Evolutionary conservation across 2,888 invertebrate genomes (phyloP).

Genomic region (Hypomecis atomaria): DNA sequence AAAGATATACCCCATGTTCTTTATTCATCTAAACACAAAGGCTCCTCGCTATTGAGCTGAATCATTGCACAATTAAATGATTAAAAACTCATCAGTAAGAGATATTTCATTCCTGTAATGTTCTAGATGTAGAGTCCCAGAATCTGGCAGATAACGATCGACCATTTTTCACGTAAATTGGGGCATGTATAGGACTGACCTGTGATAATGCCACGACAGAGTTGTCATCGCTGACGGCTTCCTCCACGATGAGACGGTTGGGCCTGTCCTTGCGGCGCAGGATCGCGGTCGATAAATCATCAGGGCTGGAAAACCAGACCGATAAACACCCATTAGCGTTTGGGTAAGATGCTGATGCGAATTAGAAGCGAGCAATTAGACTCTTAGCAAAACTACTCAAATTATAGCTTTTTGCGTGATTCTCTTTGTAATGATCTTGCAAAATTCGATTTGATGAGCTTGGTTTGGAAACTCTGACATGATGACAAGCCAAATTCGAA

Average conservation of each 20-base stretch:
- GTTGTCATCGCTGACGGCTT: slow-evolving; percentile 99
- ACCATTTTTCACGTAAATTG: slow-evolving; percentile 13
- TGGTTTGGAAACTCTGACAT: slow-evolving; percentile 66
- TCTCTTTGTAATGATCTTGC: slow-evolving; percentile 41
- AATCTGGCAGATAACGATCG: slow-evolving; percentile 19
- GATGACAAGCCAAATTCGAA: slow-evolving; percentile 84
- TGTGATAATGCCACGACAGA: slow-evolving; percentile 98
- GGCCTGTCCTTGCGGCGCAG: slow-evolving; percentile 98
- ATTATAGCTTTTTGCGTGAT: slow-evolving; percentile 8
- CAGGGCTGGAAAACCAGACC: slow-evolving; percentile 83
- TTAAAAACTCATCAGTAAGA: too few species aligned
- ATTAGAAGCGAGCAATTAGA: neutral
- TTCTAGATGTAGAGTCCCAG: slow-evolving; percentile 1
- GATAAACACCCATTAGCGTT: slow-evolving; percentile 41
- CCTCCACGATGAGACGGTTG: slow-evolving; percentile 98
- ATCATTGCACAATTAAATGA: too few species aligned
- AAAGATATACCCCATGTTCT: too few species aligned
- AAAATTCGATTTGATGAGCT: slow-evolving; percentile 47
- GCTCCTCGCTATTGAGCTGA: too few species aligned
- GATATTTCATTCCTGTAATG: neutral
- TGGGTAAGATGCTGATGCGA: neutral
- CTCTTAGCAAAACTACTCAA: neutral
- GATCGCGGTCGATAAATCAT: slow-evolving; percentile 99
- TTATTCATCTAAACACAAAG: too few species aligned
- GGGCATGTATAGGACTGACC: slow-evolving; percentile 78